Evolutionary conservation across 2,888 invertebrate genomes (phyloP).

Genomic region (Apeira syringaria): DNA sequence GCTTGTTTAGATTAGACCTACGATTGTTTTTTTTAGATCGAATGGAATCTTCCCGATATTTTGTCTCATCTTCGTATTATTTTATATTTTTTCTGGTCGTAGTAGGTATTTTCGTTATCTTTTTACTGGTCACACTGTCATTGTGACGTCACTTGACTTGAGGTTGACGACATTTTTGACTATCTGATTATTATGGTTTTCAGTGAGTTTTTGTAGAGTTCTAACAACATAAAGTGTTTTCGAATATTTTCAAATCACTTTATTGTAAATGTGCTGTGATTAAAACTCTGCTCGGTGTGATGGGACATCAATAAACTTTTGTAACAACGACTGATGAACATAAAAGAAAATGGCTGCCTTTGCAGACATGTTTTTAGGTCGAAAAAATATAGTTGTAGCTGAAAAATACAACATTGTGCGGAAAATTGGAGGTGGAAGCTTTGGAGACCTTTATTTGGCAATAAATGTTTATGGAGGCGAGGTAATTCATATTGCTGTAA

Average conservation of each 20-base stretch:
- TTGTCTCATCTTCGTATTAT: no score
- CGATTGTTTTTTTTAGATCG: no score
- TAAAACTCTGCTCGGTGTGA: slow-evolving; percentile 62
- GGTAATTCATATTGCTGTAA: slow-evolving; percentile 76
- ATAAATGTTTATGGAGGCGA: slow-evolving; percentile 95
- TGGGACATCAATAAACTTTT: slow-evolving; percentile 63
- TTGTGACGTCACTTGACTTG: slow-evolving; percentile 73
- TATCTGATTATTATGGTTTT: slow-evolving; percentile 68
- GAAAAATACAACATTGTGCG: slow-evolving; percentile 97
- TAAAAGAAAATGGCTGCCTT: slow-evolving; percentile 73
- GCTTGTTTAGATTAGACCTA: no score
- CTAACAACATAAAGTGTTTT: slow-evolving; percentile 60
- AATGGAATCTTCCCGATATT: no score
- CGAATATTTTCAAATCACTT: slow-evolving; percentile 50
- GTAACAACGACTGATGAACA: slow-evolving; percentile 74
- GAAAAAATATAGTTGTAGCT: slow-evolving; percentile 84
- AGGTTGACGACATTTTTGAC: slow-evolving; percentile 73
- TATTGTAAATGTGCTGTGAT: slow-evolving; percentile 65
- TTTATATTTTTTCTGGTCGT: not conserved
- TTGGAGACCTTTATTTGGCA: slow-evolving; percentile 99
- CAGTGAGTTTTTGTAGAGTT: slow-evolving; percentile 62
- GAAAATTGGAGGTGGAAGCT: slow-evolving; percentile 99
- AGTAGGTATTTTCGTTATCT: slow-evolving; percentile 24
- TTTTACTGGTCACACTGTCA: slow-evolving; percentile 62
- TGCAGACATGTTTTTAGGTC: slow-evolving; percentile 73